Evolutionary conservation across 2,797 vertebrate species (phyloP).

Genomic region (Borostomias antarcticus): DNA sequence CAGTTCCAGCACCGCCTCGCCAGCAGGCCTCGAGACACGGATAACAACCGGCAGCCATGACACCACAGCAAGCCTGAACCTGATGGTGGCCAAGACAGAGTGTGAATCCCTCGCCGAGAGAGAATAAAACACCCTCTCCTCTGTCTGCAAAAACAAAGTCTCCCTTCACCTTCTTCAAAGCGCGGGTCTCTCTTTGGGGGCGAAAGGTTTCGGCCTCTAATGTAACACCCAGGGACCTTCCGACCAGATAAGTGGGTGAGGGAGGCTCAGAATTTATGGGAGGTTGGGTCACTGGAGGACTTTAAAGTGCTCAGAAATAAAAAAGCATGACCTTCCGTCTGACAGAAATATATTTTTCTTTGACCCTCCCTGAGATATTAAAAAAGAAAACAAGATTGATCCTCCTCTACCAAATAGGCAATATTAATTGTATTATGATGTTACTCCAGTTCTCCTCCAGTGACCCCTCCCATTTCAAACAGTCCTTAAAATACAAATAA

Average conservation of each 20-base stretch:
- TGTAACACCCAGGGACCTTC: not conserved
- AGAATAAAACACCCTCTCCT: not conserved
- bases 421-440: too few species aligned
- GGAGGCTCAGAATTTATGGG: too few species aligned
- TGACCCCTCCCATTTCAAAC: too few species aligned
- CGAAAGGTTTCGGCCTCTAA: not conserved
- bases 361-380: too few species aligned
- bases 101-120: not conserved
- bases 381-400: too few species aligned
- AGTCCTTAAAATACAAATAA: too few species aligned
- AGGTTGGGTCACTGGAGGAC: too few species aligned
- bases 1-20: not conserved
- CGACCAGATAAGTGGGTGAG: not conserved
- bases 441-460: too few species aligned
- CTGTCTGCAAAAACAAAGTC: not conserved
- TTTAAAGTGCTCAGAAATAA: too few species aligned
- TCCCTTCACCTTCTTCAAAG: not conserved
- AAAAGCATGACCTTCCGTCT: too few species aligned
- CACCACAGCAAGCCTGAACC: slow-evolving; percentile 59
- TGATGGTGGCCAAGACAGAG: slow-evolving; percentile 16
- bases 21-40: not conserved
- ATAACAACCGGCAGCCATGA: slow-evolving; percentile 54
- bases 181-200: not conserved
- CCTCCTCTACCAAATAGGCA: too few species aligned
- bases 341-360: too few species aligned